Conservation (phyloP, 2,797 vertebrate genomes). For the Ptychadena robeensis region DNA sequence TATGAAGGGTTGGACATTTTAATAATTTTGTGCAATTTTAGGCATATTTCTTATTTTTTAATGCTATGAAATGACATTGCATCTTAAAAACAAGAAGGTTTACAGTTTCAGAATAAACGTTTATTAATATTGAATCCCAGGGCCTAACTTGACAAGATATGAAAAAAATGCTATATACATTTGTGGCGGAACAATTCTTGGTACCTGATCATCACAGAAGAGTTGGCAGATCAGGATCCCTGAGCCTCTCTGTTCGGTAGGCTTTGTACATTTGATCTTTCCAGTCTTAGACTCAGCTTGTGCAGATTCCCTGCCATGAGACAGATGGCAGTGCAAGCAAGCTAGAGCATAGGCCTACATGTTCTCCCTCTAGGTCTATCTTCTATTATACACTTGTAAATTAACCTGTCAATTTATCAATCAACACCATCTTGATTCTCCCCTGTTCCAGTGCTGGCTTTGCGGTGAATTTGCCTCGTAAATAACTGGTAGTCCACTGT, state of each 20-base stretch:
- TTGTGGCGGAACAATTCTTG: constrained; percentile 14
- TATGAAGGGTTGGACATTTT: too few relatives aligned
- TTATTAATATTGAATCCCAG: not conserved
- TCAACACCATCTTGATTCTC: constrained; percentile 98
- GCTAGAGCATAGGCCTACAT: constrained; percentile 79
- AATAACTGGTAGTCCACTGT: constrained; percentile 94
- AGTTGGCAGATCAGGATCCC: constrained; percentile 38
- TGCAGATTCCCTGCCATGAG: constrained; percentile 86
- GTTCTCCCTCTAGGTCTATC: constrained; percentile 87
- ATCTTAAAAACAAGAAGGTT: too few relatives aligned
- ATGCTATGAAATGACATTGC: too few relatives aligned
- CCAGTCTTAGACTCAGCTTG: constrained; percentile 23
- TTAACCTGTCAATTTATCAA: constrained; percentile 99
- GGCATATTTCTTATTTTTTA: too few relatives aligned
- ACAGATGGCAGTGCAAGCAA: constrained; percentile 99
- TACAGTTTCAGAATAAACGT: too few relatives aligned
- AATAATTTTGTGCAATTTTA: too few relatives aligned
- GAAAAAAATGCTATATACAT: not conserved
- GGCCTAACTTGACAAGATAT: not conserved
- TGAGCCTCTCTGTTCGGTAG: constrained; percentile 66
- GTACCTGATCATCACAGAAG: constrained; percentile 5
- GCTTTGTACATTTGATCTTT: constrained; percentile 49
- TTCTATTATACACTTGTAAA: constrained; percentile 98
- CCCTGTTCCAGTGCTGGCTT: constrained; percentile 82
- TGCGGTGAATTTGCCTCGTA: constrained; percentile 86